Base-by-base conservation (phyloP, 2,888 invertebrate species). In the Parnassius smintheus region DNA sequence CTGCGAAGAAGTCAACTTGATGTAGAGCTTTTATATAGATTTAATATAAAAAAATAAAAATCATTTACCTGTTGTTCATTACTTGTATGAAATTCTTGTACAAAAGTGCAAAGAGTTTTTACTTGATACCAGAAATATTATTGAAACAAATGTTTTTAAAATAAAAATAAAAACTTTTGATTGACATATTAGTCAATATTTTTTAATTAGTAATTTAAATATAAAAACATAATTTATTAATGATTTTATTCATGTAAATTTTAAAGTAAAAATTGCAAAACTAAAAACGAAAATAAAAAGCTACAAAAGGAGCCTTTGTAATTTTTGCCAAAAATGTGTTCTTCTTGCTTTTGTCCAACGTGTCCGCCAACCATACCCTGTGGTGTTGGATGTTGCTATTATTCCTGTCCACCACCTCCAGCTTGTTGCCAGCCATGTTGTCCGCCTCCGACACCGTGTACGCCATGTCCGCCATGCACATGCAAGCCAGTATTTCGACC, bases 341-440 rank as follows among this genome's bases (percentile, higher is more conserved):
- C 81, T 10, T 73, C 70, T 67, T 72, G 78, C 67, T 90, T 84
- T 72, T 78, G 79, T 58, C 86, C 86, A 0, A 90, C 90, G 2
- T 91, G 91, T 61, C 89, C 91, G 4, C 65, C 91, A 1, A 87
- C 84, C 48, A 59, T 91, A 41, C 91, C 91, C 1, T 91, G 90
- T 66, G 91, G 88, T 3, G 74, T 72, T 0, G 82, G 82, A 0
- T 76, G 78, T 2, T 90, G 89, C 61, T 65, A 64, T 1, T 78
- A 72, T 64, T 77, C 82, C 13, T 91, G 91, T 70, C 82, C 86
- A 9, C 78, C 79, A 8, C 91, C 92, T 22, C 74, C 80, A 1
- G 80, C 81, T 9, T 83, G 88, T 64, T 83, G 81, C 59, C 83
- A 85, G 76, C 85, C 90, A 2, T 86, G 86, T 68, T 85, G 86